Percentiles rank a stretch among this genome's conserved stretches.
These are phyloP conservation scores for Itoplectis maculator DNA, from an alignment of 2,888 invertebrate genomes.

Conservation along the genomic window DNA sequence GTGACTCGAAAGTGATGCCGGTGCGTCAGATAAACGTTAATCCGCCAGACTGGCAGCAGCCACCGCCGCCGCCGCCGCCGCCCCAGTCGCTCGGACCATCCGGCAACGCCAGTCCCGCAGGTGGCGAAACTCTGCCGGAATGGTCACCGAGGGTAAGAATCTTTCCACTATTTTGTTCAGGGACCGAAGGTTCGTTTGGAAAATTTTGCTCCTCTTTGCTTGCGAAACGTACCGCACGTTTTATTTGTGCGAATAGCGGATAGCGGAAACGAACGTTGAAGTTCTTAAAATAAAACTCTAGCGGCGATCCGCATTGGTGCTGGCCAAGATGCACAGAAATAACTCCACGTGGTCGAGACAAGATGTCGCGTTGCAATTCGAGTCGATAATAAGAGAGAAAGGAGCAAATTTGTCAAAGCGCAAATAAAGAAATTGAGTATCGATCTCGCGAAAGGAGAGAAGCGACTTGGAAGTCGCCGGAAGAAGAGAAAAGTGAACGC, in stretches of 20 bases:
- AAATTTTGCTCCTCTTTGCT: not conserved
- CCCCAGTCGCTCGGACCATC: constrained; percentile 77
- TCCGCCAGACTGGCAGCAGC: constrained; percentile 83
- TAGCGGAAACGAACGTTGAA: constrained; percentile 24
- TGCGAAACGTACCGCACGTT: constrained; percentile 32
- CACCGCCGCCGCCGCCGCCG: too few species aligned
- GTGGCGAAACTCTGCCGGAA: constrained; percentile 78
- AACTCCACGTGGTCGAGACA: constrained; percentile 65
- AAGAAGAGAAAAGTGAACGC: constrained; percentile 2
- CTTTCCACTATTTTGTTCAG: too few species aligned
- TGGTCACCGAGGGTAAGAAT: constrained; percentile 79
- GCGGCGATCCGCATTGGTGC: constrained; percentile 69
- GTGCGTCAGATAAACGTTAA: constrained; percentile 83
- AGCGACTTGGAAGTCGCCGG: not conserved
- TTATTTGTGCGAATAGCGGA: not conserved
- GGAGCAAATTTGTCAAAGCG: constrained; percentile 6
- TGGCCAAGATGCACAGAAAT: constrained; percentile 72
- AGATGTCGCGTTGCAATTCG: constrained; percentile 30
- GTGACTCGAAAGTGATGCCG: constrained; percentile 78
- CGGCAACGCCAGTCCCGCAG: constrained; percentile 76
- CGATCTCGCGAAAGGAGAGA: too few species aligned
- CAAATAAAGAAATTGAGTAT: constrained; percentile 25
- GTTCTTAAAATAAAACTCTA: constrained; percentile 72
- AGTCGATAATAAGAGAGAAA: constrained; percentile 13
- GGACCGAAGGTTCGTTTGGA: too few species aligned